These are phyloP conservation scores for Conchocele bisecta DNA, from an alignment of 2,888 invertebrate species.

Conservation along the genomic window DNA sequence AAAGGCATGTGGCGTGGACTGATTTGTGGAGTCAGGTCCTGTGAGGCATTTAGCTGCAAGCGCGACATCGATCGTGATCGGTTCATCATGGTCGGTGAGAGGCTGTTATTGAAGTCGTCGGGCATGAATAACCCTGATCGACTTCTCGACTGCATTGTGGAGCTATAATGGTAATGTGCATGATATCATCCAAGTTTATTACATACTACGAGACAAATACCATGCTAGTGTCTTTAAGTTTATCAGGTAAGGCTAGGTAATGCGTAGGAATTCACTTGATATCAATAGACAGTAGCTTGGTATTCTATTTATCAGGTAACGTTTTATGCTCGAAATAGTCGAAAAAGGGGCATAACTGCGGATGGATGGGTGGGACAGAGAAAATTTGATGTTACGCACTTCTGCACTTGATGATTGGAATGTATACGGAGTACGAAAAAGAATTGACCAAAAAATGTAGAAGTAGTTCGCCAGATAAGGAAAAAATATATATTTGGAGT, in stretches of 20 bases:
- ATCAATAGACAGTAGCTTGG: too few species aligned
- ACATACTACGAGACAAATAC: neutral
- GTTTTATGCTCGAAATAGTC: too few species aligned
- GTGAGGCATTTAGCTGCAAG: constrained; percentile 56
- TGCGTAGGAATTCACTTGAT: too few species aligned
- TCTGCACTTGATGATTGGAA: too few species aligned
- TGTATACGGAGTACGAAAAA: too few species aligned
- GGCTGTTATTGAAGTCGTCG: constrained; percentile 58
- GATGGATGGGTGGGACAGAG: too few species aligned
- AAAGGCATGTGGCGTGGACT: constrained; percentile 46
- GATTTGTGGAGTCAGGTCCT: constrained; percentile 57
- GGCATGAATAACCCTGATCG: constrained; percentile 54
- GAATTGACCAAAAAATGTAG: too few species aligned
- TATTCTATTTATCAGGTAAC: neutral
- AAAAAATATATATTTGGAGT: too few species aligned
- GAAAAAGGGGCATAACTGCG: too few species aligned
- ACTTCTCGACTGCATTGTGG: constrained; percentile 64
- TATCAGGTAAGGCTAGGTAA: too few species aligned
- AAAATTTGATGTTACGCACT: too few species aligned
- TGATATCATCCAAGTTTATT: neutral
- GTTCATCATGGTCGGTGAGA: constrained; percentile 59
- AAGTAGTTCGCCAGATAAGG: too few species aligned
- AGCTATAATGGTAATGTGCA: constrained; percentile 59
- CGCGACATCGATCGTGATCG: constrained; percentile 70
- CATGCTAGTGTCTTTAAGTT: neutral